A percentile compares a stretch with the other conserved stretches of the same genome.
These are phyloP conservation scores for Amphimedon queenslandica DNA, from an alignment of 37 sponge, comb jelly and placozoan genomes.

Conservation along the genomic window DNA sequence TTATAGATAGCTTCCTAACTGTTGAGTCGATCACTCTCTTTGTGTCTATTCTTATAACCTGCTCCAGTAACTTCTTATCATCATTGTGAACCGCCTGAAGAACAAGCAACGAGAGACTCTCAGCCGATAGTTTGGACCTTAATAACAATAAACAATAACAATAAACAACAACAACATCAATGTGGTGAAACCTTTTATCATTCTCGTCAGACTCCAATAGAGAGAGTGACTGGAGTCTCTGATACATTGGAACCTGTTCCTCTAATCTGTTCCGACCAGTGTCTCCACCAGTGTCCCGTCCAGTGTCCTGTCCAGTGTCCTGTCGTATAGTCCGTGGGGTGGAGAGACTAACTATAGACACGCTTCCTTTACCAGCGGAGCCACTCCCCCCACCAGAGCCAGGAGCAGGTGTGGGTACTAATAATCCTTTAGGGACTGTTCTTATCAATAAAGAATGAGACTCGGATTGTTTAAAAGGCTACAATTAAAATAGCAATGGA, in stretches of 20 bases:
- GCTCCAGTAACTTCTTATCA: conserved; percentile 40
- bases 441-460: too few relatives aligned
- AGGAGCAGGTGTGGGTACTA: too few relatives aligned
- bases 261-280: too few relatives aligned
- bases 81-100: conserved; percentile 49
- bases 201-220: neutral
- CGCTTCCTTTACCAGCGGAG: too few relatives aligned
- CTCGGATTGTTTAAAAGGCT: neutral
- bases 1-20: conserved; percentile 21
- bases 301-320: too few relatives aligned
- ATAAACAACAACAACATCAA: neutral
- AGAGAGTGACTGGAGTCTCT: neutral
- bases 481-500: too few relatives aligned
- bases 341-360: neutral
- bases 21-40: conserved; percentile 30
- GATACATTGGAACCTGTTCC: conserved; percentile 15
- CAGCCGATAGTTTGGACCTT: conserved; percentile 6
- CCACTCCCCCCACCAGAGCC: too few relatives aligned
- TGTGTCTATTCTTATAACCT: conserved; percentile 16
- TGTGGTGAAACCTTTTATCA: neutral
- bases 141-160: neutral
- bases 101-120: conserved; percentile 35
- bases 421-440: conserved; percentile 4
- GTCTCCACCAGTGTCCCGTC: too few relatives aligned
- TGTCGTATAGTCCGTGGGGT: too few relatives aligned